Base-by-base conservation (phyloP, 2,888 invertebrate genomes). In the Sminthurides aquaticus region DNA sequence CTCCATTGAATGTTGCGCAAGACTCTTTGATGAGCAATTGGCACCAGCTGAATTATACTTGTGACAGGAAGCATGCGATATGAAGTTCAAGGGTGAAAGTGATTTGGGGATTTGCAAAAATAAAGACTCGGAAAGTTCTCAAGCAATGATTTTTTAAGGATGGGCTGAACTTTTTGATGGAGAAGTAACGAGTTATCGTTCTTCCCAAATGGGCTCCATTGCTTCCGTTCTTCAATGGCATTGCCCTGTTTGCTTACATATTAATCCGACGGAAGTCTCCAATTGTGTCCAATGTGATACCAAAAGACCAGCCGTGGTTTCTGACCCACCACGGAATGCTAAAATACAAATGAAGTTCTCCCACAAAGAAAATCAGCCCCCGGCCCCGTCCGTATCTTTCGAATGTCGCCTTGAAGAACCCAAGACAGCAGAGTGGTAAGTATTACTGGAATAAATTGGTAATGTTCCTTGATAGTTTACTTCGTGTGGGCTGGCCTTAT, bases 211-310 rank as follows among this genome's bases (percentile, higher is more conserved):
- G 91, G 91, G 91, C 82, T 90, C 91, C 80, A 91, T 91, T 83
- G 90, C 91, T 82, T 91, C 91, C 80, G 91, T 91, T 83, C 86
- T 91, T 80, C 91, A 91, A 84, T 92, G 91, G 91, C 88, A 90
- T 83, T 91, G 91, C 84, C 85, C 85, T 80, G 85, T 86, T 81
- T 91, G 91, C 83, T 86, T 88, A 82, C 85, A 88, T 81, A 90
- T 91, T 81, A 91, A 91, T 81, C 90, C 91, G 74, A 90, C 90
- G 72, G 91, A 91, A 82, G 86, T 87, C 80, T 82, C 85, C 76
- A 87, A 85, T 83, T 91, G 91, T 81, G 84, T 87, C 83, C 86
- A 89, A 84, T 91, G 91, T 83, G 89, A 88, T 34, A 54, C 66
- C 11, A 60, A 54, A 59, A 65, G 71, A 62, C 66, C 70, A 25